A percentile compares a stretch with the other conserved stretches of the same genome.
phyloP scores from a whole-genome alignment of 2,113 vertebrate species.

The Emydocephalus ijimae region DNA sequence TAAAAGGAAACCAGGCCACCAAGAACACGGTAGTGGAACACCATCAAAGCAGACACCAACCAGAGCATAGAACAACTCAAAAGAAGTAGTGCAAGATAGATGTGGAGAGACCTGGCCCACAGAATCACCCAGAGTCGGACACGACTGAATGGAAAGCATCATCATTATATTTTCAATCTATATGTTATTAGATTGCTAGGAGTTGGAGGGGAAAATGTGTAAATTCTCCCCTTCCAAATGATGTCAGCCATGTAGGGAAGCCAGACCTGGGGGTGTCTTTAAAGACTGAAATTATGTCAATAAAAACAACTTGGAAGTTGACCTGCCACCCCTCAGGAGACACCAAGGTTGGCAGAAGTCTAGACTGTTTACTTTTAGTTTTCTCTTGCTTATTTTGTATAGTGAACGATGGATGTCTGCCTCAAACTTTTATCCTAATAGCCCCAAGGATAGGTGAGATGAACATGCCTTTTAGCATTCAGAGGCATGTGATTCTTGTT shows the following conservation, averaged over 20 bases:
- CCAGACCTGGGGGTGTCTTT: background rate
- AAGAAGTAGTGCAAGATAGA: background rate
- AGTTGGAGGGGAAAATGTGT: background rate
- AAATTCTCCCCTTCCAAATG: background rate
- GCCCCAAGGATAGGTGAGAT: background rate
- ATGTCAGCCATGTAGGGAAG: background rate
- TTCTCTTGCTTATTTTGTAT: background rate
- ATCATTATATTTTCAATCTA: background rate
- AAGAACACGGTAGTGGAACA: too few relatives aligned
- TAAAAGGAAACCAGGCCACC: background rate
- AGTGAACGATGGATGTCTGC: background rate
- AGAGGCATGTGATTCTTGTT: too few relatives aligned
- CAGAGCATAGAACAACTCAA: background rate
- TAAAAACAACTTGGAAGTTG: background rate
- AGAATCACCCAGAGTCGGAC: background rate
- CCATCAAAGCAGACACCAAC: too few relatives aligned
- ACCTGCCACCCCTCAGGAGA: background rate
- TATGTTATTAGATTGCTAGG: background rate
- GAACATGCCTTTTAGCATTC: background rate
- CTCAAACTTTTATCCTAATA: background rate
- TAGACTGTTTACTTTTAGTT: background rate
- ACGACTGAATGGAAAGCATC: background rate
- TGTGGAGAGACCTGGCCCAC: background rate
- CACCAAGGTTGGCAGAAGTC: background rate
- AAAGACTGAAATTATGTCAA: background rate